These are phyloP conservation scores for Drosophila pandora DNA, from an alignment of 1,140 invertebrate species.

Conservation along the genomic window DNA sequence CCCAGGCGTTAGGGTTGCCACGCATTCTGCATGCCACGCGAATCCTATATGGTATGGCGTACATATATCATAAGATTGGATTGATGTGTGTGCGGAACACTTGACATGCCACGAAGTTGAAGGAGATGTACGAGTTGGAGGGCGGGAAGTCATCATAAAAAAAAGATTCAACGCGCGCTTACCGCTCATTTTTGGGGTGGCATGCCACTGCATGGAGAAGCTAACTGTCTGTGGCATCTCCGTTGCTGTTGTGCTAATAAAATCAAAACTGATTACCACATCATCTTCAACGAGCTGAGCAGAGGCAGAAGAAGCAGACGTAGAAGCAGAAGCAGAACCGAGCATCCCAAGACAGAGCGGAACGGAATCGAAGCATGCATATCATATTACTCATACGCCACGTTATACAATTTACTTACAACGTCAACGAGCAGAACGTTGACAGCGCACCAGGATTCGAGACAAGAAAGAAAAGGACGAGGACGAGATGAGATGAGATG, in stretches of 20 bases:
- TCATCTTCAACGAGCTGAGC: constrained; percentile 65
- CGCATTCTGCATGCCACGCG: constrained; percentile 17
- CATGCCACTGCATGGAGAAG: constrained; percentile 1
- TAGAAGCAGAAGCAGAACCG: neutral
- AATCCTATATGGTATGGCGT: neutral
- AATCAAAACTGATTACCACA: constrained; percentile 82
- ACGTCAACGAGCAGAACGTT: constrained; percentile 71
- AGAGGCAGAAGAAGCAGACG: too few species aligned
- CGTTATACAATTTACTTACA: constrained; percentile 80
- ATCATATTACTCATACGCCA: constrained; percentile 81
- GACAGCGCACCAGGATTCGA: constrained; percentile 37
- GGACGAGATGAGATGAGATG: constrained; percentile 8
- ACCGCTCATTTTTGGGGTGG: constrained; percentile 39
- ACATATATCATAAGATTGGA: constrained; percentile 29
- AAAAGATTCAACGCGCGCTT: constrained; percentile 51
- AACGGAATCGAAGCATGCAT: constrained; percentile 75
- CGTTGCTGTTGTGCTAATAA: constrained; percentile 68
- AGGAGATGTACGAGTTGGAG: neutral
- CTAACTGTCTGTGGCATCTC: constrained; percentile 35
- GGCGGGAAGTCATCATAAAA: constrained; percentile 38
- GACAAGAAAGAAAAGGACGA: neutral
- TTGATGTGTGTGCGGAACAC: constrained; percentile 40
- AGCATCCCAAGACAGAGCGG: constrained; percentile 5
- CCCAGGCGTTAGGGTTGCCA: constrained; percentile 21
- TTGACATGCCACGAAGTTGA: constrained; percentile 34